Conservation (phyloP, 2,797 vertebrate species). For the Argya squamiceps region DNA sequence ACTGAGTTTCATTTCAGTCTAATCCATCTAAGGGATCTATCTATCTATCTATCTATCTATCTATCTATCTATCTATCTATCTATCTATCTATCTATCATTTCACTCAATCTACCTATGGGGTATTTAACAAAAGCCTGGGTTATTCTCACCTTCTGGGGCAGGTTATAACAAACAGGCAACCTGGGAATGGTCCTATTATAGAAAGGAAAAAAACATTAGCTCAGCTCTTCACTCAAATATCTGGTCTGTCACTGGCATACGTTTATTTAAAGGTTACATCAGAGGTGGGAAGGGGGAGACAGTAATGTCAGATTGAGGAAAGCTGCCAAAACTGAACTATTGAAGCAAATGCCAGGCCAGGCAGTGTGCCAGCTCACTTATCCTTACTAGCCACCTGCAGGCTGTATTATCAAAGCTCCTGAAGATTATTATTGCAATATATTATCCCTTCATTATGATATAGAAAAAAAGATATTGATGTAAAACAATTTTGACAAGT, state of each 20-base stretch:
- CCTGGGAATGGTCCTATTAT: background rate
- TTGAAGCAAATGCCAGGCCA: slow-evolving; percentile 15
- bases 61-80: too few relatives aligned
- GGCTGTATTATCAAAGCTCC: background rate
- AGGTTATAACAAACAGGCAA: background rate
- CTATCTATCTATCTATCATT: background rate
- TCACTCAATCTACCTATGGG: background rate
- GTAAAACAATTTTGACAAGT: slow-evolving; percentile 7
- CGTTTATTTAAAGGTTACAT: slow-evolving; percentile 28
- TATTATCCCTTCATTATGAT: background rate
- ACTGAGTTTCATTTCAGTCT: background rate
- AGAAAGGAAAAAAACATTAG: background rate
- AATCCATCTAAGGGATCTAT: background rate
- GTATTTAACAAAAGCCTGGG: background rate
- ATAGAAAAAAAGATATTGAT: background rate
- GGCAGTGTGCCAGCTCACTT: slow-evolving; percentile 40
- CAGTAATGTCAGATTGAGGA: background rate
- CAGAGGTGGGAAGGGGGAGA: background rate
- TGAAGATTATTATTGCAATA: background rate
- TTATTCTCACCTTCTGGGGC: background rate
- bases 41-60: too few relatives aligned
- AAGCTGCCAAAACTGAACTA: slow-evolving; percentile 25
- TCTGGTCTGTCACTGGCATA: background rate
- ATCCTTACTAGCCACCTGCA: slow-evolving; percentile 46
- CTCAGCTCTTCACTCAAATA: background rate